Base-by-base conservation (phyloP, 1,140 invertebrate species). In the Drosophila kepulauana region DNA sequence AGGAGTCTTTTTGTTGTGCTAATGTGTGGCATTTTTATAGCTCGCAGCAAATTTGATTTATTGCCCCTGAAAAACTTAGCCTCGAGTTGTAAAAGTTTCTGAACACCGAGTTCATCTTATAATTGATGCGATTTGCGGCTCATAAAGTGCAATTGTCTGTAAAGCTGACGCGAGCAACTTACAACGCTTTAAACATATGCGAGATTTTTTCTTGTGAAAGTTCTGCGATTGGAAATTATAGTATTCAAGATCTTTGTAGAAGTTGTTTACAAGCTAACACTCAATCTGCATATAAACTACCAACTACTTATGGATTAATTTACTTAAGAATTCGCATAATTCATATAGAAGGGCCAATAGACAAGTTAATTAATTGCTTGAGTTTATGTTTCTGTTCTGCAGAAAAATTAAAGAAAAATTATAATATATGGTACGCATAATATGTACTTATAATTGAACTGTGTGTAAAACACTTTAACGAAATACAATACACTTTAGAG, bases 1-100 rank as follows among this genome's bases (percentile, higher is more conserved):
- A 28, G 56, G 4, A n/a, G 25, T 48, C 74, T 75, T 89, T 88
- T 88, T 84, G 84, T 88, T 88, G 84, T 89, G 84, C 84, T 88
- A 88, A 88, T 89, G 84, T 73, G 65, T 84, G 84, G 73, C 85
- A 62, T 78, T 88, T 89, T 89, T 88, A 88, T 88, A 66, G 84
- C 81, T 75, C 78, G 85, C 66, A 89, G 85, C 80, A 88, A 88
- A 88, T 88, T 88, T 88, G 84, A 88, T 88, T 88, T 88, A 88
- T 88, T 84, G 84, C 74, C 66, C 58, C 20, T 4, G 20, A 82
- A 58, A 88, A 88, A 85, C 88, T 78, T 74, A 81, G 73, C 74
- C 54, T 69, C 61, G 67, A 87, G 49, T 86, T 88, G 77, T 71
- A 67, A 66, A 84, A 81, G 69, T 76, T 89, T 72, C 59, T 15